These are phyloP conservation scores for Camelus bactrianus DNA, from an alignment of 2,113 vertebrate genomes.

Conservation along the genomic window DNA sequence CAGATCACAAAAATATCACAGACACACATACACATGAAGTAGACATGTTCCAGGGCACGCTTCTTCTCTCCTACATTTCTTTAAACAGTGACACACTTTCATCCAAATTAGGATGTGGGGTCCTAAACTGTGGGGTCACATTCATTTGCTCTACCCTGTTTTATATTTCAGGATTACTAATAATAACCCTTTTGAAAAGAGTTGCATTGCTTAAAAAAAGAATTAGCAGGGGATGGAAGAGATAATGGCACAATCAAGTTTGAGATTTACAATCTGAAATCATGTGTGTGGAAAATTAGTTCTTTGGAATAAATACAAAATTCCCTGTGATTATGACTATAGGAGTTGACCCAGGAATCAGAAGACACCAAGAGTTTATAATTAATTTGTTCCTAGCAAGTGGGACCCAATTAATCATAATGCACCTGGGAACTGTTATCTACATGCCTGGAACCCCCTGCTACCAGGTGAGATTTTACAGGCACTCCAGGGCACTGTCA, in stretches of 20 bases:
- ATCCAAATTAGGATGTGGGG: neutral
- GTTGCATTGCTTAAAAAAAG: neutral
- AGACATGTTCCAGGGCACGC: neutral
- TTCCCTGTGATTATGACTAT: neutral
- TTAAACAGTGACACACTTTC: neutral
- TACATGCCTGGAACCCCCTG: neutral
- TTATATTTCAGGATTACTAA: neutral
- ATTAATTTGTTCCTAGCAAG: conserved; percentile 47
- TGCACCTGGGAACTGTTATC: neutral
- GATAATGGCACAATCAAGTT: conserved; percentile 1
- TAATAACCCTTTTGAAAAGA: conserved; percentile 23
- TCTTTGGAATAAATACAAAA: conserved; percentile 48
- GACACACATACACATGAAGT: neutral
- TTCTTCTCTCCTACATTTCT: neutral
- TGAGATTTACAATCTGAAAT: conserved; percentile 49
- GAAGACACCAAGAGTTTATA: conserved; percentile 32
- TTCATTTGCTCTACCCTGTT: neutral
- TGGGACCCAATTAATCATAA: conserved; percentile 37
- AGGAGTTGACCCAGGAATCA: neutral
- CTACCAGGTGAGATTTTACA: neutral
- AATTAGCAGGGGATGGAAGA: neutral
- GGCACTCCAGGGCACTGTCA: neutral
- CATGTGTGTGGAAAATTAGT: conserved; percentile 22
- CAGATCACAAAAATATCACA: neutral
- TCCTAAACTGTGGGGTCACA: neutral